These are phyloP conservation scores for Resseliella maxima DNA, from an alignment of 2,888 invertebrate species.

Conservation along the genomic window DNA sequence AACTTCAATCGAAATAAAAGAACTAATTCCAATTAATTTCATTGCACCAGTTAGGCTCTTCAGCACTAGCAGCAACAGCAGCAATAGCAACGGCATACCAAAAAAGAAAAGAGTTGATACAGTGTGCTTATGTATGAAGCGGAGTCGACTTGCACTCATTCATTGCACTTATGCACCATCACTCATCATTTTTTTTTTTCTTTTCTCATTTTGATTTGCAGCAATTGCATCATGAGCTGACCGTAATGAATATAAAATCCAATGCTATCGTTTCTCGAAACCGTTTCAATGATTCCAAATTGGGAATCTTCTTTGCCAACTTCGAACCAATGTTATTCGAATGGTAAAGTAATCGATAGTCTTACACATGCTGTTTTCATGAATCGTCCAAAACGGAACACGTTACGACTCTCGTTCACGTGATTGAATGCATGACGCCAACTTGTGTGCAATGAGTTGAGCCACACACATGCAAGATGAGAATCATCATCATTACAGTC, in stretches of 20 bases:
- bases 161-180: neutral
- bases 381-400: neutral
- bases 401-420: neutral
- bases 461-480: conserved; percentile 51
- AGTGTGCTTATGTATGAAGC: neutral
- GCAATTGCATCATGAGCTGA: neutral
- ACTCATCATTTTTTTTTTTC: conserved; percentile 17
- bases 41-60: conserved; percentile 48
- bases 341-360: neutral
- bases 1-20: conserved; percentile 46
- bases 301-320: neutral
- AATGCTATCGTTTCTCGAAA: conserved; percentile 43
- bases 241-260: conserved; percentile 53
- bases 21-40: conserved; percentile 51
- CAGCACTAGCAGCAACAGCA: too few species aligned
- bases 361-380: neutral
- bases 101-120: neutral
- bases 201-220: conserved; percentile 11
- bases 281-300: conserved; percentile 26
- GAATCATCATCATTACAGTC: conserved; percentile 52
- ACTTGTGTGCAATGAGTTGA: neutral
- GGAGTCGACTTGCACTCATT: neutral
- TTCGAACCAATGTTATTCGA: neutral
- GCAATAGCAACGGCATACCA: neutral
- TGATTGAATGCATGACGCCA: neutral